Evolutionary conservation across 1,140 invertebrate genomes (phyloP).

Genomic region (Orchestia grillus): DNA sequence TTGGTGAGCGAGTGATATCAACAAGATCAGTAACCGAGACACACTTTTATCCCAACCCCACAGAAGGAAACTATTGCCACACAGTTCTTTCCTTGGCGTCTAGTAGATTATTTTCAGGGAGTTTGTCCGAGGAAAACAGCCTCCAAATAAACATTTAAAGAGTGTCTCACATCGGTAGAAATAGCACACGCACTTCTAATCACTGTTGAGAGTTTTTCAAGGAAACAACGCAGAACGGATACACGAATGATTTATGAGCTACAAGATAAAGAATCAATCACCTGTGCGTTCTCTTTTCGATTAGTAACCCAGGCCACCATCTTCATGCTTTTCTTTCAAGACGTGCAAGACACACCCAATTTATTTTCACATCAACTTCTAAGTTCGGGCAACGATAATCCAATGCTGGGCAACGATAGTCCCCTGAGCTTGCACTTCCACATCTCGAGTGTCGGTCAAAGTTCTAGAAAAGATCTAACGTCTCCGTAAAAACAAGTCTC

Average conservation of each 20-base stretch:
- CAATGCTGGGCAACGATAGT: not conserved
- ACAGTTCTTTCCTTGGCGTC: not conserved
- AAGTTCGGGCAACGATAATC: not conserved
- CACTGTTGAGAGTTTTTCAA: not conserved
- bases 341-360: not conserved
- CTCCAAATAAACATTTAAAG: not conserved
- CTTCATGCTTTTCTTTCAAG: not conserved
- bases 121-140: not conserved
- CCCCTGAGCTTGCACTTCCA: not conserved
- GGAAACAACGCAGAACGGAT: not conserved
- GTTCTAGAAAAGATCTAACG: not conserved
- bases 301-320: not conserved
- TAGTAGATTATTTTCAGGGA: not conserved
- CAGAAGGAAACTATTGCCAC: not conserved
- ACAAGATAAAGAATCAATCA: not conserved
- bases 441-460: not conserved
- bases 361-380: not conserved
- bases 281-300: not conserved
- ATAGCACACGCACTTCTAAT: not conserved
- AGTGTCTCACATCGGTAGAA: not conserved
- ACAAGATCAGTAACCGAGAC: not conserved
- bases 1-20: not conserved
- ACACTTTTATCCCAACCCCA: not conserved
- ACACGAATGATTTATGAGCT: not conserved
- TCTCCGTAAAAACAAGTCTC: no score